A percentile compares a stretch with the other conserved stretches of the same genome.
Evolutionary conservation across 2,797 vertebrate species (phyloP).

Genomic region (Sphenopsis melanotis): DNA sequence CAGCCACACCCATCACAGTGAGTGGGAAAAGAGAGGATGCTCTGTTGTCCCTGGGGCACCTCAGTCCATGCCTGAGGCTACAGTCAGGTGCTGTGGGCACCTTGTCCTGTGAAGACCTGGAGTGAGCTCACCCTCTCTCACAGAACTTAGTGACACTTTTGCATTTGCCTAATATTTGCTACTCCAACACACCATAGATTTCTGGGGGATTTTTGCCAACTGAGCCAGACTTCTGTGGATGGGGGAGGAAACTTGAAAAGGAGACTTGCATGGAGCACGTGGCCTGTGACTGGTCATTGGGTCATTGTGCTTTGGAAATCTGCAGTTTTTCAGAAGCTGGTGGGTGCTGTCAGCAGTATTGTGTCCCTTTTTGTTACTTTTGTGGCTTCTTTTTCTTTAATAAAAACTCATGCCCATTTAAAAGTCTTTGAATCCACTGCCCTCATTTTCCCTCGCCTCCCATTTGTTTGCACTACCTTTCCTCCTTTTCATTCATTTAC

Average conservation of each 20-base stretch:
- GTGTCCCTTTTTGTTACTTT: background rate
- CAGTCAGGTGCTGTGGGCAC: background rate
- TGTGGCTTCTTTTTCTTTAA: background rate
- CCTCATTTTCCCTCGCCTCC: background rate
- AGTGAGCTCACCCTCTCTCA: rapidly evolving
- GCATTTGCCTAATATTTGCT: background rate
- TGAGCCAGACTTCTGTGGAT: background rate
- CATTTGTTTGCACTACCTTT: background rate
- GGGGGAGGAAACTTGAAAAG: background rate
- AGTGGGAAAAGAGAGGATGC: background rate
- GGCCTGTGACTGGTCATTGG: background rate
- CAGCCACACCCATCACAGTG: rapidly evolving
- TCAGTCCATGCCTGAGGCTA: background rate
- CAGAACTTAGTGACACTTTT: background rate
- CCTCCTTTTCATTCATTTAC: background rate
- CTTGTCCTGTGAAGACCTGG: background rate
- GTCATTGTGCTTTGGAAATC: background rate
- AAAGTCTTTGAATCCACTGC: background rate
- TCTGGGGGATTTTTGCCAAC: rapidly evolving
- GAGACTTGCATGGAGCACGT: rapidly evolving
- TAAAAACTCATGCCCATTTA: background rate
- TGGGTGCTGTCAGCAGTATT: background rate
- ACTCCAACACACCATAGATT: background rate
- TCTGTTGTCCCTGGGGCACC: background rate
- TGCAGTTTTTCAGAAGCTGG: background rate